These are phyloP conservation scores for Chironex yamaguchii DNA, from an alignment of 30 jellyfish, hydroid and myxozoan species.

Conservation along the genomic window DNA sequence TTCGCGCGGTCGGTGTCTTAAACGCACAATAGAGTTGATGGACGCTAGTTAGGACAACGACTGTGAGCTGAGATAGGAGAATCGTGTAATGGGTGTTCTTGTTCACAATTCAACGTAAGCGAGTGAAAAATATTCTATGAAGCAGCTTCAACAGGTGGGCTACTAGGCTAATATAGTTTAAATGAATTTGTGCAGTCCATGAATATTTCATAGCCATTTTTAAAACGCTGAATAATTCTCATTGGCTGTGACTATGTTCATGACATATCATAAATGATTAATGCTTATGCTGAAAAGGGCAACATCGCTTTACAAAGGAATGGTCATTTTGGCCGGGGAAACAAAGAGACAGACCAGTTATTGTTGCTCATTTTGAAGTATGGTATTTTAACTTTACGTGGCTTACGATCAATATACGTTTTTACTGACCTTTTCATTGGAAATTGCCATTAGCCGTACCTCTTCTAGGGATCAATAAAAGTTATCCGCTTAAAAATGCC, in stretches of 20 bases:
- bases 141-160: neutral
- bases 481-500: conserved; percentile 67
- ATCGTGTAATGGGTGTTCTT: neutral
- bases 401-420: too few species aligned
- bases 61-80: neutral
- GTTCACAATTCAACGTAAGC: neutral
- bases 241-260: conserved; percentile 82
- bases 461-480: neutral
- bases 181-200: conserved; percentile 29
- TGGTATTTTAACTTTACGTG: too few species aligned
- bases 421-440: too few species aligned
- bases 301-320: conserved; percentile 37
- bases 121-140: neutral
- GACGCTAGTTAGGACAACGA: neutral
- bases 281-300: conserved; percentile 72
- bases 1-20: neutral
- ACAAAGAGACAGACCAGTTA: neutral
- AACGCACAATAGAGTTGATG: neutral
- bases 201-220: conserved; percentile 64
- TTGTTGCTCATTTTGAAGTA: neutral
- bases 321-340: neutral
- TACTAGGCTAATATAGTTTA: neutral
- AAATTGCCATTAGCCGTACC: neutral
- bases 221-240: conserved; percentile 58
- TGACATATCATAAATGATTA: conserved; percentile 75